phyloP scores from a whole-genome alignment of 2,888 invertebrate species.

The Eupithecia exiguata region DNA sequence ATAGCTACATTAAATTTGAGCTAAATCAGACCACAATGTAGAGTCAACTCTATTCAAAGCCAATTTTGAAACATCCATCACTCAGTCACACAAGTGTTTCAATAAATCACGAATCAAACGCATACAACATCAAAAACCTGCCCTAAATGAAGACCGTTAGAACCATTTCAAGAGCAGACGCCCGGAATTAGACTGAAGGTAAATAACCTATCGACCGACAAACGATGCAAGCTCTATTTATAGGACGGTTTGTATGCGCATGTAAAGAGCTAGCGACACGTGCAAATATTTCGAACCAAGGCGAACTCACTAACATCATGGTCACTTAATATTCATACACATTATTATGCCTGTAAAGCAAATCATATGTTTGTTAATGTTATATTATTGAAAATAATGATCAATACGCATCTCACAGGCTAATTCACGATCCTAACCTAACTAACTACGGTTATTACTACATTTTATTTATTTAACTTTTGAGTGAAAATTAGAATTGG shows the following conservation, averaged over 20 bases:
- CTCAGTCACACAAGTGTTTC: conserved; percentile 11
- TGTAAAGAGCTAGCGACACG: conserved; percentile 29
- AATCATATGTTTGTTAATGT: neutral
- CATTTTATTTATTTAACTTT: neutral
- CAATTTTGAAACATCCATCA: neutral
- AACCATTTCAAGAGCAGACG: conserved; percentile 27
- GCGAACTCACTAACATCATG: conserved; percentile 25
- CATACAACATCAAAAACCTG: neutral
- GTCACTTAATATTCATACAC: conserved; percentile 1
- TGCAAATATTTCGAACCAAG: conserved; percentile 31
- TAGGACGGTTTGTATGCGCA: conserved; percentile 31
- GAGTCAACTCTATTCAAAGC: conserved; percentile 2
- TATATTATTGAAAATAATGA: neutral
- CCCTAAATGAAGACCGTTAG: neutral
- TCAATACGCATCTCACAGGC: neutral
- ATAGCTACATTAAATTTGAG: neutral
- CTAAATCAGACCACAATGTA: neutral
- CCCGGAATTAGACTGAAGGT: conserved; percentile 32
- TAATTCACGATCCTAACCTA: neutral
- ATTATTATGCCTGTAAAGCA: neutral
- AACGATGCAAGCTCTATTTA: conserved; percentile 36
- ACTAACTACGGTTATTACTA: neutral
- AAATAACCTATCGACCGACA: conserved; percentile 42
- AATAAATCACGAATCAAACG: conserved; percentile 14
- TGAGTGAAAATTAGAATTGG: neutral